Conservation (phyloP, 2,113 vertebrate species). For the Melierax canorus region DNA sequence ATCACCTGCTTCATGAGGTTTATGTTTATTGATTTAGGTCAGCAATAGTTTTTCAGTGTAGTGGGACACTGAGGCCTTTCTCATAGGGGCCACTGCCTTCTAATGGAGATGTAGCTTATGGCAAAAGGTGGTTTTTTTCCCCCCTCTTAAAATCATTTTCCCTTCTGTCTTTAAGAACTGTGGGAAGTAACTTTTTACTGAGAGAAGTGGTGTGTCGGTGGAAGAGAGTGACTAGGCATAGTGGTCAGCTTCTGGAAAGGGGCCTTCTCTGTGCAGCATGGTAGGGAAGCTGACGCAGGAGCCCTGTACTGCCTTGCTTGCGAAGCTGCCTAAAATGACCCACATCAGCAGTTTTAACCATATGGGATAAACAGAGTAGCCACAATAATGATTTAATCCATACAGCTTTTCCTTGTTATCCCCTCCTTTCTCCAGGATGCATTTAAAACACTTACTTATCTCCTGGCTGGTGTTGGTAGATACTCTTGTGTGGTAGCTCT, state of each 20-base stretch:
- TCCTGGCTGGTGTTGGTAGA: background rate
- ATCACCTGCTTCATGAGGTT: background rate
- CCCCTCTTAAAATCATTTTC: fast-evolving
- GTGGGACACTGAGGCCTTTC: background rate
- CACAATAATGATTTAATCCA: background rate
- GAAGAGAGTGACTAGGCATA: background rate
- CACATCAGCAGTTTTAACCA: background rate
- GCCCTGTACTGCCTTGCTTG: background rate
- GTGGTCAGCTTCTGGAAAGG: background rate
- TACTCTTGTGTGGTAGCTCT: background rate
- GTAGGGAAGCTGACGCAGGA: background rate
- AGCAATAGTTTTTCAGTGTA: background rate
- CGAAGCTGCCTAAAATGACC: background rate
- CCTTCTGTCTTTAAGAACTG: background rate
- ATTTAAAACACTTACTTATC: background rate
- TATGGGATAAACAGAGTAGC: background rate
- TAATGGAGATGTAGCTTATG: background rate
- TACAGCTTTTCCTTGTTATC: background rate
- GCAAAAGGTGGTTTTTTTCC: background rate
- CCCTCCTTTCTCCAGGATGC: background rate
- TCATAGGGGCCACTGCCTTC: background rate
- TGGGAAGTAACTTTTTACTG: background rate
- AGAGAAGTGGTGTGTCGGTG: background rate
- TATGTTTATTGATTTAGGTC: background rate
- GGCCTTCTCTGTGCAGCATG: background rate